Conservation (phyloP, 2,888 invertebrate genomes). For the Pantelozetes paolii region DNA sequence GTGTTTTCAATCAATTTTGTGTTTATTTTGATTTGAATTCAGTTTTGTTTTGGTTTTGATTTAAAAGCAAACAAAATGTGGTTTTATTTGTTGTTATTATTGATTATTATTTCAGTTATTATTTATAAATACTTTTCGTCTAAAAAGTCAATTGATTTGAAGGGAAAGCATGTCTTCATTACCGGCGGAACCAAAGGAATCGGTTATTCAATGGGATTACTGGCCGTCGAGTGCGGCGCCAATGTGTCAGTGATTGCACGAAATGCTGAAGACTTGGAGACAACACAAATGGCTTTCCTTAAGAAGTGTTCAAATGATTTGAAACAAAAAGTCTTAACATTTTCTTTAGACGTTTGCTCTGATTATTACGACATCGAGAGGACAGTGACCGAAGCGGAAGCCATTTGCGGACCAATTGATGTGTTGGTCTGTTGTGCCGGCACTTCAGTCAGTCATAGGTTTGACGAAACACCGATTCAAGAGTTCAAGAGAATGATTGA, state of each 20-base stretch:
- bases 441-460: conserved; percentile 66
- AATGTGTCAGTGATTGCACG: conserved; percentile 86
- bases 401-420: conserved; percentile 70
- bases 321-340: conserved; percentile 50
- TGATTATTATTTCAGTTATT: not conserved
- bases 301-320: conserved; percentile 2
- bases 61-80: not conserved
- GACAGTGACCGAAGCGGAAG: conserved; percentile 58
- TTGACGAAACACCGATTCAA: conserved; percentile 69
- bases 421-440: conserved; percentile 94
- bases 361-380: conserved; percentile 50
- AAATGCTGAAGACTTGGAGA: conserved; percentile 56
- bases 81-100: not conserved
- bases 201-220: conserved; percentile 74
- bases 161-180: conserved; percentile 53
- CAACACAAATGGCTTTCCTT: conserved; percentile 58
- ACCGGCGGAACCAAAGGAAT: conserved; percentile 97
- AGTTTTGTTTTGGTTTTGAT: not conserved
- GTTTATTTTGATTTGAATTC: not conserved
- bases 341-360: conserved; percentile 52
- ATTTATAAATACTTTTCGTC: not conserved
- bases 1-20: no score
- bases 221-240: conserved; percentile 74
- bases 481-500: conserved; percentile 65
- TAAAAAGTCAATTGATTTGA: conserved; percentile 22